Base-by-base conservation (phyloP, 2,888 invertebrate genomes). In the Lithodes maja region DNA sequence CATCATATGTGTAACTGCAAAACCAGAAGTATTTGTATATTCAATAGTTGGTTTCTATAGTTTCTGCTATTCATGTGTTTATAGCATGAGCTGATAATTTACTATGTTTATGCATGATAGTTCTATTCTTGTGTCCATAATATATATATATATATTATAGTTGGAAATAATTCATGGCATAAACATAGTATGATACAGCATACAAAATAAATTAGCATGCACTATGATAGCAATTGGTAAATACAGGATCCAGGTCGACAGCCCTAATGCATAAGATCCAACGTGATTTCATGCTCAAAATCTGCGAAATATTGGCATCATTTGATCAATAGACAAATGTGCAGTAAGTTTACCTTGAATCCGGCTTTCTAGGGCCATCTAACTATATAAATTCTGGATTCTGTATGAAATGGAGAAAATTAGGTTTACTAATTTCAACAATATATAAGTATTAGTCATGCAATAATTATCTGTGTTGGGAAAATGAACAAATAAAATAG, bases 381-480 rank as follows among this genome's bases (percentile, higher is more conserved):
- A 61, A 7, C 12, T 61, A 52, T 52, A 79, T 49, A 17, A 3
- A 33, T 33, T 77, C n/a, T 54, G 49, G 83, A 17, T 50, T 83
- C 53, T 83, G 69, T 71, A 50, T 83, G 71, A 83, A 49, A 52
- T 50, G 52, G 71, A 71, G 83, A 68, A 71, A 17, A 5, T 71
- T 69, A 52, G 50, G 52, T n/a, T 83, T 50, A 83, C 83, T 71
- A 83, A 68, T 17, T 83, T 83, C 33, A 83, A 83, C 83, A 71
- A n/a, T 52, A 83, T 71, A 69, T 17, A 83, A 7, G 53, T 61
- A 69, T n/a, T 54, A 3, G 9, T 80, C 83, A 83, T 83, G 83
- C 83, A 83, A 61, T 68, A 81, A 68, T 83, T n/a, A 83, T 83
- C 52, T 71, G 50, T 83, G 52, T 52, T 71, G 52, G 68, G 68